Percentiles rank a stretch among this genome's conserved stretches.
Conservation (phyloP, 2,797 vertebrate species). For the Etheostoma nigrum region DNA sequence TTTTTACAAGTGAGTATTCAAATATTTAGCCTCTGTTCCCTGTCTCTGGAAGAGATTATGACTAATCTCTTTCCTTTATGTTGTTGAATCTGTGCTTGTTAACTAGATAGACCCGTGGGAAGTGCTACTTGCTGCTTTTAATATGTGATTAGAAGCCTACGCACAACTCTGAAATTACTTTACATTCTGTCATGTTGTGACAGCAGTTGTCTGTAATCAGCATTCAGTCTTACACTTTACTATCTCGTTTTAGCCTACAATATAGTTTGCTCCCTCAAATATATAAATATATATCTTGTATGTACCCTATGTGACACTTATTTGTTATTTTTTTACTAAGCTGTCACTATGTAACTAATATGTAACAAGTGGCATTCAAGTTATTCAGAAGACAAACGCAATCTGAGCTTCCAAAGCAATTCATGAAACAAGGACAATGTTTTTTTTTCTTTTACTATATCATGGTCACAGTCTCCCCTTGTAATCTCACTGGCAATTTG, state of each 20-base stretch:
- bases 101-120: not conserved
- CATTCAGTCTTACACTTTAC: not conserved
- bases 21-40: not conserved
- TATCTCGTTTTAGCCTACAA: not conserved
- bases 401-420: not conserved
- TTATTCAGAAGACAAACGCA: not conserved
- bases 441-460: not conserved
- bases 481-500: not conserved
- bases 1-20: not conserved
- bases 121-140: not conserved
- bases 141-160: slow-evolving; percentile 6
- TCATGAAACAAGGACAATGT: not conserved
- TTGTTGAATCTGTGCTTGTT: not conserved
- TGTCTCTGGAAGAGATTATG: not conserved
- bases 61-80: not conserved
- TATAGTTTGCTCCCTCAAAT: not conserved
- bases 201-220: slow-evolving; percentile 2
- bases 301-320: too few relatives aligned
- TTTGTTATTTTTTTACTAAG: not conserved
- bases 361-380: not conserved
- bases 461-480: not conserved
- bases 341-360: not conserved
- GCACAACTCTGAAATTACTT: not conserved
- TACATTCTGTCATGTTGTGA: not conserved
- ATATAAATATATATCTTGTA: not conserved